Evolutionary conservation across 2,797 vertebrate genomes (phyloP).

Genomic region (Simalia tracyae): DNA sequence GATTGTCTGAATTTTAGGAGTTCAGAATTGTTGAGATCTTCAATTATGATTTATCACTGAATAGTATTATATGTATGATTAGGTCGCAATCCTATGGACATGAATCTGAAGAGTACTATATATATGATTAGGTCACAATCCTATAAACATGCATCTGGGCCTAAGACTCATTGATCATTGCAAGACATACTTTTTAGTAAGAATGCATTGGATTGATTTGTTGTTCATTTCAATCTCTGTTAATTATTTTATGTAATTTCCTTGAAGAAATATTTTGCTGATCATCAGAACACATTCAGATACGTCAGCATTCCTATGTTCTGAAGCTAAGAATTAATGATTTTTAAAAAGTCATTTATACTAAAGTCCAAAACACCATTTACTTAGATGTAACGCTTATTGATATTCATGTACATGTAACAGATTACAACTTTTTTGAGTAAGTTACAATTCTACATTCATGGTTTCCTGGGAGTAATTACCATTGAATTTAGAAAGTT

Average conservation of each 20-base stretch:
- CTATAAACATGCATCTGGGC: background rate
- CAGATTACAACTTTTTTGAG: background rate
- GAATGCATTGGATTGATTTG: background rate
- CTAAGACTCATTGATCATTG: background rate
- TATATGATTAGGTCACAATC: background rate
- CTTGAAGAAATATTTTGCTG: background rate
- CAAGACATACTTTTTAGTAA: background rate
- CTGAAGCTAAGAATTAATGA: background rate
- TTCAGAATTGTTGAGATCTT: background rate
- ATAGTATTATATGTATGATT: background rate
- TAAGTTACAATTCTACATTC: background rate
- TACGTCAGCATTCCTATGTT: background rate
- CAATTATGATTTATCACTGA: background rate
- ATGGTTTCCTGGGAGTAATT: background rate
- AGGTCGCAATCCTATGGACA: background rate
- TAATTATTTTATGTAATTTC: background rate
- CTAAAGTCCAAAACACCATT: background rate
- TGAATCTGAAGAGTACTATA: background rate
- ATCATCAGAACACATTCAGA: background rate
- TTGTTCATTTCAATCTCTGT: background rate
- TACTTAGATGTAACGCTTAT: background rate
- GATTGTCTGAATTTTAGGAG: background rate
- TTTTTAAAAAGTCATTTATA: background rate
- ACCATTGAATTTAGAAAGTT: background rate
- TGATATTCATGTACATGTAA: background rate